Percentiles rank a stretch among this genome's conserved stretches.
Conservation (phyloP, 2,888 invertebrate species). For the Chrysina gloriosa region DNA sequence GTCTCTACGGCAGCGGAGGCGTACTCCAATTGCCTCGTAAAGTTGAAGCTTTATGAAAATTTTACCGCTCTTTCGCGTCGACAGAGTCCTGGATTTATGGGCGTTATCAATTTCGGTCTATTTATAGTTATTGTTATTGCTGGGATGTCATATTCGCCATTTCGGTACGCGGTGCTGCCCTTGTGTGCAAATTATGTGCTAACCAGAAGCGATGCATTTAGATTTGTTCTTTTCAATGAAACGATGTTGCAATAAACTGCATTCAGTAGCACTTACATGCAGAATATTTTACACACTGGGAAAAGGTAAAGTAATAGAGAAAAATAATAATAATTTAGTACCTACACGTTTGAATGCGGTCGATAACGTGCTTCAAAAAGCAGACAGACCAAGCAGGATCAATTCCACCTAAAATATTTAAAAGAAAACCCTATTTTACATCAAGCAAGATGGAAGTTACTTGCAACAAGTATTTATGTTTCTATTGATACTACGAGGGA, state of each 20-base stretch:
- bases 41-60: conserved; percentile 35
- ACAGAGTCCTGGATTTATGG: conserved; percentile 21
- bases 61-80: conserved; percentile 27
- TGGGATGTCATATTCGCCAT: conserved; percentile 13
- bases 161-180: background rate
- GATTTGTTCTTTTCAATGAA: conserved; percentile 14
- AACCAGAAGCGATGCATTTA: background rate
- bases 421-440: too few species aligned
- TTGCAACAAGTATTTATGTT: too few species aligned
- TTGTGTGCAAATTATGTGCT: background rate
- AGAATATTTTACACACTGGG: too few species aligned
- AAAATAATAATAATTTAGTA: too few species aligned
- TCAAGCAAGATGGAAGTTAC: too few species aligned
- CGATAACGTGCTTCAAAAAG: too few species aligned
- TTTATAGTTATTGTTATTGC: conserved; percentile 34
- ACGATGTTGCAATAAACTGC: background rate
- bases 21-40: conserved; percentile 27
- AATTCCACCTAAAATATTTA: too few species aligned
- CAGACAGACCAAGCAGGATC: too few species aligned
- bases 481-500: too few species aligned
- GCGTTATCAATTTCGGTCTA: conserved; percentile 28
- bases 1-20: background rate
- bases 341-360: too few species aligned
- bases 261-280: too few species aligned
- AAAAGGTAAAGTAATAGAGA: too few species aligned